These are phyloP conservation scores for Coryphaenoides rupestris DNA, from an alignment of 2,113 vertebrate species.

Conservation along the genomic window DNA sequence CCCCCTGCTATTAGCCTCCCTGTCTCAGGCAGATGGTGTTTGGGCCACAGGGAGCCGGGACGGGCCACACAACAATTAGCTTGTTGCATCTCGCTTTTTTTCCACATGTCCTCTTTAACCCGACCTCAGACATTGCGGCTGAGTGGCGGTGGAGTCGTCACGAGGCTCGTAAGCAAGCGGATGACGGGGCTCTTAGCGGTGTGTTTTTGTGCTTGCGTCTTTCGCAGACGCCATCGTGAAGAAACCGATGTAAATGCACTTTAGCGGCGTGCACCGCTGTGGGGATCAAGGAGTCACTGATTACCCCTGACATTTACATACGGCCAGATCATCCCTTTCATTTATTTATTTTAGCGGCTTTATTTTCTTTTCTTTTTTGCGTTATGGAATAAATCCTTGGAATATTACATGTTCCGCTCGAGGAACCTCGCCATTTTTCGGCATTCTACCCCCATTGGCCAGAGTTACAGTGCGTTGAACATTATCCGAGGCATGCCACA, in stretches of 20 bases:
- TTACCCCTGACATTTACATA: not conserved
- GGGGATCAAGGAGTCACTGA: not conserved
- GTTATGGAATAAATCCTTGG: not conserved
- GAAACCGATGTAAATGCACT: not conserved
- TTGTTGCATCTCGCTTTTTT: slow-evolving; percentile 52
- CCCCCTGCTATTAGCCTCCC: slow-evolving; percentile 37
- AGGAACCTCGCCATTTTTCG: slow-evolving; percentile 15
- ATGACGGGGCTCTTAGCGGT: slow-evolving; percentile 1
- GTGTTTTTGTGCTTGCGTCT: slow-evolving; percentile 11
- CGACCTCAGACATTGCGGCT: slow-evolving; percentile 7
- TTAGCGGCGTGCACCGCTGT: not conserved
- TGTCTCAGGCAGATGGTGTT: slow-evolving; percentile 58
- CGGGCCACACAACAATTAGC: slow-evolving; percentile 59
- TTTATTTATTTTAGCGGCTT: not conserved
- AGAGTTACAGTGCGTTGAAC: slow-evolving; percentile 26
- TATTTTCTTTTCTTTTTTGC: slow-evolving; percentile 8
- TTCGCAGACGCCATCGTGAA: not conserved
- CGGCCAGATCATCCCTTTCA: slow-evolving; percentile 6
- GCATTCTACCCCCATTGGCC: slow-evolving; percentile 29
- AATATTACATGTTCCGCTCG: slow-evolving; percentile 27
- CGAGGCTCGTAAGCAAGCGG: slow-evolving; percentile 30
- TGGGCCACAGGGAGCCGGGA: slow-evolving; percentile 35
- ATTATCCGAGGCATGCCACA: slow-evolving; percentile 52
- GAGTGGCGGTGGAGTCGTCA: slow-evolving; percentile 35
- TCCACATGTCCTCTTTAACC: too few relatives aligned